Percentiles rank a stretch among this genome's conserved stretches.
Conservation (phyloP, 2,888 invertebrate species). For the Chloroclystis v-ata region DNA sequence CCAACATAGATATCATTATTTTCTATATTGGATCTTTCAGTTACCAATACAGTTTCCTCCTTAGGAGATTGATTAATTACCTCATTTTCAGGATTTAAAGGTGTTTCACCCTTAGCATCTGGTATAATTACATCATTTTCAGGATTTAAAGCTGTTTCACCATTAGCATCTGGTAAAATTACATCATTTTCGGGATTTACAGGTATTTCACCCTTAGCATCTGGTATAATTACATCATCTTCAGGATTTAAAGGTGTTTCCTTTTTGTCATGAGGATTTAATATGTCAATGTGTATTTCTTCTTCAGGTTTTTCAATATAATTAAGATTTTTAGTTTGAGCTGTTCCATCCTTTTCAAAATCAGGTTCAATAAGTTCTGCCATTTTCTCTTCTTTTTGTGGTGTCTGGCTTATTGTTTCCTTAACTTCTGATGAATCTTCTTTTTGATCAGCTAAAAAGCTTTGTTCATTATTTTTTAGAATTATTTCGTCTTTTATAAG, state of each 20-base stretch:
- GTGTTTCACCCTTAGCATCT: neutral
- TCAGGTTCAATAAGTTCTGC: neutral
- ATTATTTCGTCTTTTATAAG: conserved; percentile 10
- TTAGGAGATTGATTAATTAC: neutral
- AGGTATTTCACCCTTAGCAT: neutral
- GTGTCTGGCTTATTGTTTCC: neutral
- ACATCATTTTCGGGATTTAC: neutral
- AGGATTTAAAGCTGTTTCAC: neutral
- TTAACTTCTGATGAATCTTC: neutral
- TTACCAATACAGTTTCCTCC: neutral
- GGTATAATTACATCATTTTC: neutral
- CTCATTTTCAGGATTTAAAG: neutral
- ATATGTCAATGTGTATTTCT: neutral
- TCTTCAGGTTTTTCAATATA: neutral
- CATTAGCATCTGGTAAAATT: neutral
- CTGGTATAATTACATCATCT: neutral
- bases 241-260: neutral
- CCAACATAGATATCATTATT: too few relatives aligned
- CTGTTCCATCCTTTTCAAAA: neutral
- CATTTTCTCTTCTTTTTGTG: too few relatives aligned
- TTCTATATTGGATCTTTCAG: too few relatives aligned
- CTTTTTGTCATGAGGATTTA: neutral
- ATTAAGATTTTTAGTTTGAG: too few relatives aligned
- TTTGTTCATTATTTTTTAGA: neutral
- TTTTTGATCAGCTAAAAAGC: neutral